These are phyloP conservation scores for Antechinus flavipes DNA, from an alignment of 2,113 vertebrate species.

Conservation along the genomic window DNA sequence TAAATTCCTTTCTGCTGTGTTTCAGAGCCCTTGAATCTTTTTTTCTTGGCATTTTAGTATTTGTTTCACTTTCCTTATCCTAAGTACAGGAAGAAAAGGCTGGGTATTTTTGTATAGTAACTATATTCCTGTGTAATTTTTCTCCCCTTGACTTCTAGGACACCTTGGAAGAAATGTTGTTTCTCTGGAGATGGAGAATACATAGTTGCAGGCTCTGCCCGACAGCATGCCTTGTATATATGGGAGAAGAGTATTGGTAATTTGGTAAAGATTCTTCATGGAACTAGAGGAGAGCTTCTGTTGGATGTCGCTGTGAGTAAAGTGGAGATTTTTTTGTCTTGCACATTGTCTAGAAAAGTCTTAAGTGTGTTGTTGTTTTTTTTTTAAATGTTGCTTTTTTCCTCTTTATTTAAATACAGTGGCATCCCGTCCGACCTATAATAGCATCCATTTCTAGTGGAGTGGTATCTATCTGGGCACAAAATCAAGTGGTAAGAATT, in stretches of 20 bases:
- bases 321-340: neutral
- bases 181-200: conserved; percentile 99
- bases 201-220: conserved; percentile 96
- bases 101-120: neutral
- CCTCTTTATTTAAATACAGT: conserved; percentile 83
- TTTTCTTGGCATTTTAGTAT: neutral
- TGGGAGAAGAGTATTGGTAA: conserved; percentile 99
- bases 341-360: neutral
- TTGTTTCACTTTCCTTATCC: neutral
- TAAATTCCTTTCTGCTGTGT: neutral
- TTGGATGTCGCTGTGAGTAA: conserved; percentile 95
- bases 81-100: neutral
- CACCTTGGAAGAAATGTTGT: conserved; percentile 99
- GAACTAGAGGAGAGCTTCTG: conserved; percentile 95
- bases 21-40: neutral
- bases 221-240: conserved; percentile 97
- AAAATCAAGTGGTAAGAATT: conserved; percentile 97
- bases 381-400: conserved; percentile 38
- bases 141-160: conserved; percentile 83
- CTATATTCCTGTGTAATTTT: neutral
- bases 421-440: conserved; percentile 98
- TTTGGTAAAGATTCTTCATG: conserved; percentile 97
- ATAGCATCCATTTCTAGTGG: conserved; percentile 99
- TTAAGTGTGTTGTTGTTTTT: neutral
- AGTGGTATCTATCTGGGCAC: conserved; percentile 99